Percentiles rank a stretch among this genome's conserved stretches.
Conservation (phyloP, 2,113 vertebrate genomes). For the Mastomys coucha region DNA sequence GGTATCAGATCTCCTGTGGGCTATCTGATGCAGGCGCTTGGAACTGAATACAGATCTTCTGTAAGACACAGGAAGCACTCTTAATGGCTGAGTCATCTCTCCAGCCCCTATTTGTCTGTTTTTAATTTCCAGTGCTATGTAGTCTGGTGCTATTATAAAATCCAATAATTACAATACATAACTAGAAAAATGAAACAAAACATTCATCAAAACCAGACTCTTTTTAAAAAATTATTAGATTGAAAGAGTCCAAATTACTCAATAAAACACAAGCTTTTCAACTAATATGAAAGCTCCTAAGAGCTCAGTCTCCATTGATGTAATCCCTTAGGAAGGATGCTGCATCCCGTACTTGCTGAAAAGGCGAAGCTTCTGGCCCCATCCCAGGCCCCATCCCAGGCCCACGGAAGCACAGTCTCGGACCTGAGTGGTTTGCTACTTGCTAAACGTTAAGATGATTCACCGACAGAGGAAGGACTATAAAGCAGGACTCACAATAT, state of each 20-base stretch:
- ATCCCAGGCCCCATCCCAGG: background rate
- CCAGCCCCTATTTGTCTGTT: background rate
- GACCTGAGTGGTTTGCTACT: background rate
- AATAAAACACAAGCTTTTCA: background rate
- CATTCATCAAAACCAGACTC: slow-evolving; percentile 3
- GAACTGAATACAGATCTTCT: background rate
- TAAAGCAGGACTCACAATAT: background rate
- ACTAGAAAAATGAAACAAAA: slow-evolving; percentile 39
- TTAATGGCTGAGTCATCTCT: background rate
- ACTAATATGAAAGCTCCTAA: background rate
- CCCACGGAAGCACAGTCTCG: background rate
- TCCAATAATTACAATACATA: slow-evolving; percentile 27
- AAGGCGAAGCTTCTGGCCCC: background rate
- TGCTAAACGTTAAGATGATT: background rate
- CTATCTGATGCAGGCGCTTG: background rate
- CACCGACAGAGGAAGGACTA: background rate
- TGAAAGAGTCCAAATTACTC: background rate
- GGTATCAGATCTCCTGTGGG: background rate
- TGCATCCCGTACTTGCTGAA: background rate
- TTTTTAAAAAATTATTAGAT: background rate
- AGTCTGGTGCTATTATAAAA: slow-evolving; percentile 8
- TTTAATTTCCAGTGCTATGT: background rate
- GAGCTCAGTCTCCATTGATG: background rate
- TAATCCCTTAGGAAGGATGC: background rate
- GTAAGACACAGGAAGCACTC: background rate